These are phyloP conservation scores for Zootermopsis nevadensis DNA, from an alignment of 2,888 invertebrate species.

Conservation along the genomic window DNA sequence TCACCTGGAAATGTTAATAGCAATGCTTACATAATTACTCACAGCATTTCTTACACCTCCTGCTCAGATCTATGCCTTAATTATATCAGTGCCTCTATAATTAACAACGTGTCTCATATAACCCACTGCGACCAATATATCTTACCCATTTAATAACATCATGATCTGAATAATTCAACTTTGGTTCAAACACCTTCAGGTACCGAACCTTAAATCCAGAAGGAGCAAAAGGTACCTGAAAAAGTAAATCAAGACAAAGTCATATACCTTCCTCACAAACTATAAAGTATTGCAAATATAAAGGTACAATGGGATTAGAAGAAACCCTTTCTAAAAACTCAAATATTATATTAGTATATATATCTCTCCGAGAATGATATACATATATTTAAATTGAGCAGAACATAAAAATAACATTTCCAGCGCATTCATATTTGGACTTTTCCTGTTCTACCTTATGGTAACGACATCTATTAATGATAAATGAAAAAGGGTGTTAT, in stretches of 20 bases:
- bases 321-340: no score
- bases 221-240: constrained; percentile 96
- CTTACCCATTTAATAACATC: constrained; percentile 99
- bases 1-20: not conserved
- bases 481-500: no score
- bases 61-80: not conserved
- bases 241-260: not conserved
- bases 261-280: no score
- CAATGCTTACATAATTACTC: not conserved
- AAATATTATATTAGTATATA: no score
- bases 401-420: no score
- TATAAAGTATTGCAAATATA: no score
- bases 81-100: not conserved
- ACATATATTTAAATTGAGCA: no score
- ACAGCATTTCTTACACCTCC: not conserved
- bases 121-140: constrained; percentile 98
- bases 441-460: no score
- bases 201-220: constrained; percentile 99
- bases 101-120: constrained; percentile 99
- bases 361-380: no score
- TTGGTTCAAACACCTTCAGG: constrained; percentile 99
- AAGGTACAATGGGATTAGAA: no score
- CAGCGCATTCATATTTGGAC: no score
- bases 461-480: no score
- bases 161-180: constrained; percentile 99